Evolutionary conservation across 92 coral and sea anemone genomes (phyloP).

Genomic region (Epizoanthus rinbou): DNA sequence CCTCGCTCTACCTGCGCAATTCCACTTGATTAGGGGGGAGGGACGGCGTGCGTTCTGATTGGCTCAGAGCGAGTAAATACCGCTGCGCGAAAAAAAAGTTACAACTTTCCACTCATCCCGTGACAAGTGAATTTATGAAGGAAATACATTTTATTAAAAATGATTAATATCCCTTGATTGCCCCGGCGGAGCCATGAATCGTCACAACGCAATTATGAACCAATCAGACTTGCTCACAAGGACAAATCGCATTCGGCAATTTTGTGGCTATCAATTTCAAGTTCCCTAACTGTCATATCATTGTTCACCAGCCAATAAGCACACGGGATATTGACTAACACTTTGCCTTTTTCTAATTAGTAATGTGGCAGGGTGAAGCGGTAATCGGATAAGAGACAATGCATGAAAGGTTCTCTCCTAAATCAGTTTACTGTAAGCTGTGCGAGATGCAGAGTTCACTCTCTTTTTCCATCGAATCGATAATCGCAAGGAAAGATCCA

Average conservation of each 20-base stretch:
- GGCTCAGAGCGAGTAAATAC: background rate
- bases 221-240: conserved; percentile 53
- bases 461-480: conserved; percentile 94
- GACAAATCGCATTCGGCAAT: conserved; percentile 50
- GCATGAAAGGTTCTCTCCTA: conserved; percentile 8
- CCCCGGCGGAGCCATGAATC: conserved; percentile 61
- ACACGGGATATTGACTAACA: conserved; percentile 56
- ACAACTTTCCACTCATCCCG: background rate
- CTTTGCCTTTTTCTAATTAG: conserved; percentile 79
- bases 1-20: conserved; percentile 12
- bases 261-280: conserved; percentile 77
- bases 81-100: conserved; percentile 7
- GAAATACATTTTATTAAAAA: conserved; percentile 52
- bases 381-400: conserved; percentile 97
- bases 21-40: conserved; percentile 41
- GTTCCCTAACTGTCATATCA: conserved; percentile 73
- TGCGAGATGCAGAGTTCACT: conserved; percentile 77
- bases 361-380: conserved; percentile 62
- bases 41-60: background rate
- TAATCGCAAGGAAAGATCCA: conserved; percentile 88
- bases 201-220: conserved; percentile 47
- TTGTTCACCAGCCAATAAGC: conserved; percentile 77
- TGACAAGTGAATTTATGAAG: conserved; percentile 47
- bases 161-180: conserved; percentile 77
- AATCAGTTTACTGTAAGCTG: conserved; percentile 1